A percentile compares a stretch with the other conserved stretches of the same genome.
These are phyloP conservation scores for Odontothrips loti DNA, from an alignment of 2,888 invertebrate genomes.

Conservation along the genomic window DNA sequence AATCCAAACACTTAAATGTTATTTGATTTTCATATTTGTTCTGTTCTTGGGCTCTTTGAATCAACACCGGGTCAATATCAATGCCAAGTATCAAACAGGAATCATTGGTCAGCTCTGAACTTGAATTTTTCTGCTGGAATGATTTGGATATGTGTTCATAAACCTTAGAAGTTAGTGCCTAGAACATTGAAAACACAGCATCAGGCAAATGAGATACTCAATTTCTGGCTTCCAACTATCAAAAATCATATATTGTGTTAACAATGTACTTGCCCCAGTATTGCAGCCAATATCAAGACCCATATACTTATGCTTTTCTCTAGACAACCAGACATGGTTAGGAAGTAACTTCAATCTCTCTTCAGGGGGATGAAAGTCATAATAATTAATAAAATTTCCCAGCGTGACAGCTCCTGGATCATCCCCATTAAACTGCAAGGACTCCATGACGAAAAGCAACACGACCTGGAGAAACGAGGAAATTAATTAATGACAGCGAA, in stretches of 20 bases:
- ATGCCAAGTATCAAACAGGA: slow-evolving; percentile 57
- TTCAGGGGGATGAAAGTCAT: slow-evolving; percentile 69
- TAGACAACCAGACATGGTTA: slow-evolving; percentile 48
- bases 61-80: slow-evolving; percentile 69
- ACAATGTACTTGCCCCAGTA: slow-evolving; percentile 56
- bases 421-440: slow-evolving; percentile 48
- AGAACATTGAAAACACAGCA: slow-evolving; percentile 39
- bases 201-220: neutral
- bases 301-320: slow-evolving; percentile 46
- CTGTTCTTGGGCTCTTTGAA: slow-evolving; percentile 60
- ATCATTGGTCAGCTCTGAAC: neutral
- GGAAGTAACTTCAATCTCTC: slow-evolving; percentile 64
- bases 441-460: neutral
- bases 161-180: slow-evolving; percentile 63
- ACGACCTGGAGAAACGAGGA: too few species aligned
- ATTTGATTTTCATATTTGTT: slow-evolving; percentile 50
- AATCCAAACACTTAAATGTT: slow-evolving; percentile 56
- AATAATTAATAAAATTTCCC: slow-evolving; percentile 87
- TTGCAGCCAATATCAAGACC: slow-evolving; percentile 76
- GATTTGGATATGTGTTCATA: slow-evolving; percentile 51
- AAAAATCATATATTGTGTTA: neutral
- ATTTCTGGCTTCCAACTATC: neutral
- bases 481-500: too few species aligned
- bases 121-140: slow-evolving; percentile 41
- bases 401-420: slow-evolving; percentile 73